A percentile compares a stretch with the other conserved stretches of the same genome.
These are phyloP conservation scores for Pristiophorus japonicus DNA, from an alignment of 2,113 vertebrate genomes.

Conservation along the genomic window DNA sequence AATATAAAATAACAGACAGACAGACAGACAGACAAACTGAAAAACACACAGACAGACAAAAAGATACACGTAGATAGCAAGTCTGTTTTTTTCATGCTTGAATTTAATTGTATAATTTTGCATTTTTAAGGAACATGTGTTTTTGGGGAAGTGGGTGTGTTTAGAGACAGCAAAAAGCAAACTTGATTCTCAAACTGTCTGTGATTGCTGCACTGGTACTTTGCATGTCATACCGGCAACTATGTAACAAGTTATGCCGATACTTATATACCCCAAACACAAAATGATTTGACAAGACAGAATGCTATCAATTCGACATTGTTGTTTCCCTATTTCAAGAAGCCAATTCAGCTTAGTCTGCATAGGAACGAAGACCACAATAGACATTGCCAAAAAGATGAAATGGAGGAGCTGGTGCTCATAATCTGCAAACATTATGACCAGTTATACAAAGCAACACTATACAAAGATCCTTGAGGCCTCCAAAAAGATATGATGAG, in stretches of 20 bases:
- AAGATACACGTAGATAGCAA: neutral
- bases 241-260: neutral
- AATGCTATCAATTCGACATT: neutral
- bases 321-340: neutral
- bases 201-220: neutral
- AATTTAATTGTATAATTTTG: neutral
- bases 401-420: neutral
- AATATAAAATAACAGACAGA: neutral
- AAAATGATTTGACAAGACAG: neutral
- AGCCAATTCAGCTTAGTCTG: neutral
- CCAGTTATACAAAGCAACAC: neutral
- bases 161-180: neutral
- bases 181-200: neutral
- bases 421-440: neutral
- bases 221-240: neutral
- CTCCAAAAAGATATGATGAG: no score
- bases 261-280: neutral
- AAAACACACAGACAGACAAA: neutral
- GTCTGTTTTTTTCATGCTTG: neutral
- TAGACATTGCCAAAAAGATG: neutral
- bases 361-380: neutral
- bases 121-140: neutral
- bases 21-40: neutral
- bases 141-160: neutral
- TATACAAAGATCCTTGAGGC: no score